Evolutionary conservation across 2,113 vertebrate species (phyloP).

Genomic region (Otus sunia): DNA sequence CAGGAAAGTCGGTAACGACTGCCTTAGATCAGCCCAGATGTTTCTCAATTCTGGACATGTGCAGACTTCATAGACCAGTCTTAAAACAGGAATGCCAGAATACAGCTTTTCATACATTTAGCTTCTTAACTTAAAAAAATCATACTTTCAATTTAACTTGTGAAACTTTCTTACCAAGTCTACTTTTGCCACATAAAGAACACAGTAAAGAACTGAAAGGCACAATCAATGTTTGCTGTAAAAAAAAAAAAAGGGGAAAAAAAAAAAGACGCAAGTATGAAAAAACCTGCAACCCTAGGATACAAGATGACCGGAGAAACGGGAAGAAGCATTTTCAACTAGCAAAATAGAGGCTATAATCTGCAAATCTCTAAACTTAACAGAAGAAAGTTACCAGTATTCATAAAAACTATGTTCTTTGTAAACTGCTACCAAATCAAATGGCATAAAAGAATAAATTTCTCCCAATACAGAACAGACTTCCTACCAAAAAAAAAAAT

Average conservation of each 20-base stretch:
- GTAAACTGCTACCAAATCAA: background rate
- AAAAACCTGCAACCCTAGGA: background rate
- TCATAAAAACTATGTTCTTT: background rate
- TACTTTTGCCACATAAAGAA: background rate
- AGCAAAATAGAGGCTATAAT: background rate
- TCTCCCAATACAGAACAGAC: background rate
- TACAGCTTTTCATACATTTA: background rate
- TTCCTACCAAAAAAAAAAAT: background rate
- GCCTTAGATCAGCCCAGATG: background rate
- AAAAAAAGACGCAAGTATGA: background rate
- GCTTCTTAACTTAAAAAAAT: background rate
- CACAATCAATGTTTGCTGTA: background rate
- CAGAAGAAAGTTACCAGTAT: background rate
- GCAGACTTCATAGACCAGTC: background rate
- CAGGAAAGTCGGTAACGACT: accelerated
- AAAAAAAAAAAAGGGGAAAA: background rate
- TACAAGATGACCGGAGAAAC: background rate
- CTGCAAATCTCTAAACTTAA: background rate
- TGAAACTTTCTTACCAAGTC: background rate
- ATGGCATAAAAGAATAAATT: background rate
- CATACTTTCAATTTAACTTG: background rate
- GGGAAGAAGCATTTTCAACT: background rate
- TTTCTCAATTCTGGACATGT: background rate
- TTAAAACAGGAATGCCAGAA: background rate
- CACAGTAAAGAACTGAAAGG: background rate